phyloP scores from a whole-genome alignment of 2,888 invertebrate species.

The Pinctada fucata region DNA sequence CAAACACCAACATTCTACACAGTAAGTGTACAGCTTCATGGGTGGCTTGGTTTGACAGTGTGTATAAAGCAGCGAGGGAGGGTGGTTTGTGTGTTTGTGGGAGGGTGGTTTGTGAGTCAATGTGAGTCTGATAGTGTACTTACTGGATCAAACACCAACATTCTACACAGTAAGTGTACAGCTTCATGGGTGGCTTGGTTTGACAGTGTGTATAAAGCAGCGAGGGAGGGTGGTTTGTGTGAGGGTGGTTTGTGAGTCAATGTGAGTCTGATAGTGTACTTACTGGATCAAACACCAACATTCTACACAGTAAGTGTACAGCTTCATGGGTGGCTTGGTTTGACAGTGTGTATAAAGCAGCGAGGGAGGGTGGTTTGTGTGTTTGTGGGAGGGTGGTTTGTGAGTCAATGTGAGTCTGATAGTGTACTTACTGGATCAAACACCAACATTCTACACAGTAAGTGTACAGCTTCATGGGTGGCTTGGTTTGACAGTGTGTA shows the following conservation, averaged over 20 bases:
- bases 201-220: slow-evolving; percentile 89
- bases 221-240: slow-evolving; percentile 71
- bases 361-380: slow-evolving; percentile 72
- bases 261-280: slow-evolving; percentile 71
- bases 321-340: slow-evolving; percentile 98
- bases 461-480: slow-evolving; percentile 98
- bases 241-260: slow-evolving; percentile 93
- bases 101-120: slow-evolving; percentile 71
- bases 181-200: slow-evolving; percentile 98
- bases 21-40: slow-evolving; percentile 98
- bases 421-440: slow-evolving; percentile 97
- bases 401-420: no score
- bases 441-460: slow-evolving; percentile 97
- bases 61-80: slow-evolving; percentile 91
- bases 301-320: slow-evolving; percentile 96
- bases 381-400: slow-evolving; percentile 89
- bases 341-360: slow-evolving; percentile 89
- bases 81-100: no score
- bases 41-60: slow-evolving; percentile 93
- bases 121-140: slow-evolving; percentile 71
- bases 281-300: slow-evolving; percentile 98
- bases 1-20: slow-evolving; percentile 97
- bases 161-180: slow-evolving; percentile 96
- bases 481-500: slow-evolving; percentile 95
- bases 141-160: slow-evolving; percentile 98